Evolutionary conservation across 2,113 vertebrate genomes (phyloP), one percentile per base, ranked within the genome.

Genomic region (Otus sunia): DNA sequence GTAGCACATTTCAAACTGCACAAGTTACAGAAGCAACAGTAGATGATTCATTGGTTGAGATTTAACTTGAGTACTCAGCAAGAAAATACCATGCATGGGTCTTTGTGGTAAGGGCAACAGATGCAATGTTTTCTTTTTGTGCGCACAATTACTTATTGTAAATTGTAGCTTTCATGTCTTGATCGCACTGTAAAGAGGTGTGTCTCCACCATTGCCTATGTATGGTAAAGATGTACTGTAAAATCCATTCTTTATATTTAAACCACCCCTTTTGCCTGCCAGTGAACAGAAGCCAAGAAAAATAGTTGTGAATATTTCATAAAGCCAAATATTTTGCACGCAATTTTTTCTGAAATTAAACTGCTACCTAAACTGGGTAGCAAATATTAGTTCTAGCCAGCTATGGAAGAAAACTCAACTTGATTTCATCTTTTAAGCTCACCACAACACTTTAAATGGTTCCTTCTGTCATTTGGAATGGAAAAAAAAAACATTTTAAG

Each of bases 351-450:
- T 96, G 92, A 92, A 95, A 82, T 87, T 94, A 85, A 74, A 73
- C 69, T 92, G 53, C 92, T 95, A 84, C 80, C 62, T 97, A 94
- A 90, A 91, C 50, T 94, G 84, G 63, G 77, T 86, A 91, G 89
- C 81, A 95, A 96, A 96, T 96, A 96, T 95, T 94, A 91, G 73
- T 71, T 97, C 89, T 96, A 96, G 74, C 84, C 95, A 91, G 67
- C 87, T 91, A 50, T 88, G 84, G 77, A 92, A 95, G 66, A 79
- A 96, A 97, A 87, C 84, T 0, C 10, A 90, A 89, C 62, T 88
- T 92, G 84, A 95, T 95, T 95, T 97, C 63, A 53, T 90, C 66
- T 66, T 85, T 95, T 91, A 91, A 85, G 15, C n/a, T 94, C 71
- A 90, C 92, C 87, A 69, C 84, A 96, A 76, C 62, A 73, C 12